Conservation (phyloP, 2,888 invertebrate species). For the Caenorhabditis sp. region DNA sequence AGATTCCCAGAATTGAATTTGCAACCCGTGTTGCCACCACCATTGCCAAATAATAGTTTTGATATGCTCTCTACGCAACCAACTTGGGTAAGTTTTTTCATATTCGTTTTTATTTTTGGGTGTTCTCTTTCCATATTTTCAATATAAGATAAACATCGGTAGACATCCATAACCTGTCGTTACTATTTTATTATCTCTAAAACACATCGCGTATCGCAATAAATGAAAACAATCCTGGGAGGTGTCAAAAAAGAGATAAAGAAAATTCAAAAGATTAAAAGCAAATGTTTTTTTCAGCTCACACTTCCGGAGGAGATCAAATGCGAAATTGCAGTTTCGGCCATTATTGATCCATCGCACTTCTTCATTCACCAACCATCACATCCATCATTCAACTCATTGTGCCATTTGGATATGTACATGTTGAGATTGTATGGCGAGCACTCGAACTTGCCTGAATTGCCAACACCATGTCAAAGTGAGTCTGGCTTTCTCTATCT, state of each 20-base stretch:
- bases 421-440: constrained; percentile 84
- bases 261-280: neutral
- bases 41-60: constrained; percentile 48
- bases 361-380: constrained; percentile 93
- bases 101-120: neutral
- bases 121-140: neutral
- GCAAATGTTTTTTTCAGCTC: constrained; percentile 75
- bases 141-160: neutral
- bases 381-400: constrained; percentile 88
- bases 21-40: constrained; percentile 70
- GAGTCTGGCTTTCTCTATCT: constrained; percentile 63
- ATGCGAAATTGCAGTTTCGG: constrained; percentile 89
- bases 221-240: neutral
- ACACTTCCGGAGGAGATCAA: constrained; percentile 88
- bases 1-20: constrained; percentile 71
- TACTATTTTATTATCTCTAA: neutral
- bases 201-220: neutral
- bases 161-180: neutral
- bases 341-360: constrained; percentile 85
- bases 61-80: constrained; percentile 56
- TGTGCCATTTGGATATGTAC: constrained; percentile 68
- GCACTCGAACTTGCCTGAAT: constrained; percentile 79
- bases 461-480: constrained; percentile 84
- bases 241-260: neutral
- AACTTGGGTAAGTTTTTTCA: constrained; percentile 44